phyloP scores from a whole-genome alignment of 2,888 invertebrate genomes.

The Drosophila tanythrix region DNA sequence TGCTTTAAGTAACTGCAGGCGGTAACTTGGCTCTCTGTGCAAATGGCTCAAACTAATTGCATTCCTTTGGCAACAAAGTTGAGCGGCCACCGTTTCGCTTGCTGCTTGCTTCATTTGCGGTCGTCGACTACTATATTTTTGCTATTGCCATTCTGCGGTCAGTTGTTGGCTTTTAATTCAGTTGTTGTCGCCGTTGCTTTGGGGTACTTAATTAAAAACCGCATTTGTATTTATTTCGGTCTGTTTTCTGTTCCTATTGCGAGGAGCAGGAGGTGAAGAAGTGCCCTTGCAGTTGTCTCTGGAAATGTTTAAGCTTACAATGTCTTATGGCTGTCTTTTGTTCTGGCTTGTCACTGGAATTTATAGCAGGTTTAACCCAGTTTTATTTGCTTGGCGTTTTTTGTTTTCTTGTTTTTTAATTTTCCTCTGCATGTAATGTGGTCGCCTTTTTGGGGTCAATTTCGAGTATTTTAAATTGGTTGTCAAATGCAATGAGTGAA shows the following conservation, averaged over 20 bases:
- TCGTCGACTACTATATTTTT: not conserved
- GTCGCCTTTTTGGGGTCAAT: slow-evolving; percentile 52
- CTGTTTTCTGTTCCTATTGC: not conserved
- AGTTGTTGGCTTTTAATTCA: slow-evolving; percentile 52
- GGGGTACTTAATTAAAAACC: slow-evolving; percentile 72
- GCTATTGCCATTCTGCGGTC: slow-evolving; percentile 35
- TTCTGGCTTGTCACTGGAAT: slow-evolving; percentile 68
- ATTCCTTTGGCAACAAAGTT: slow-evolving; percentile 1
- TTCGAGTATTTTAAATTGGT: slow-evolving; percentile 66
- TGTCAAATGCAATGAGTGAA: slow-evolving; percentile 69
- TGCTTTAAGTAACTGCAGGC: not conserved
- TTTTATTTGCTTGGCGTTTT: slow-evolving; percentile 33
- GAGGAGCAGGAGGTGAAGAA: not conserved
- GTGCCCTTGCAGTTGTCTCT: slow-evolving; percentile 27
- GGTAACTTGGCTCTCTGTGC: not conserved
- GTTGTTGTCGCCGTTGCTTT: slow-evolving; percentile 61
- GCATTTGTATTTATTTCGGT: slow-evolving; percentile 60
- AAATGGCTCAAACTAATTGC: not conserved
- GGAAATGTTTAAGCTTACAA: slow-evolving; percentile 43
- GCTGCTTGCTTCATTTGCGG: not conserved
- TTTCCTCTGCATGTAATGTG: slow-evolving; percentile 5
- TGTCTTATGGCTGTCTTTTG: slow-evolving; percentile 74
- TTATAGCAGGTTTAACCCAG: slow-evolving; percentile 78
- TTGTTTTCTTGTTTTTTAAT: not conserved
- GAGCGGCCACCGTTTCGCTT: not conserved